Base-by-base conservation (phyloP, 2,797 vertebrate species). In the Petrocephalus schoutedeni region DNA sequence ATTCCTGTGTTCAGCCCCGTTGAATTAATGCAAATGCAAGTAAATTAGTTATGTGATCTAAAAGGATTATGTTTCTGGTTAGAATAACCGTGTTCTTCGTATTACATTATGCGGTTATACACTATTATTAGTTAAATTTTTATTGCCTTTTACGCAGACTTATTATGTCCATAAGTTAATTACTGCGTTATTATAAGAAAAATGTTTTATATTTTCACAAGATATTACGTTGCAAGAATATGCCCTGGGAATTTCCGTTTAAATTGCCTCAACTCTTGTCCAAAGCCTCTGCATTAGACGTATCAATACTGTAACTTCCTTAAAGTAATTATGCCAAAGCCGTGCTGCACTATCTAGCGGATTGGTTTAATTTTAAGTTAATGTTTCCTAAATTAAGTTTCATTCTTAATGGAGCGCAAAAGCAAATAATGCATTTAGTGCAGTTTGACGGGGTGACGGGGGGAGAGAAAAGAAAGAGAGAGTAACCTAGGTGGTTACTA, bases 371-470 rank as follows among this genome's bases (percentile, higher is more conserved):
- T 87, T 58, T 90, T 71, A 19, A 49, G 61, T 87, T 77, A 88
- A 41, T 12, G 83, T 56, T 59, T 89, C 71, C 88, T 28, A 82
- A 86, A 49, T 54, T 56, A 86, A 80, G 51, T 58, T 87, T 58
- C 53, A 87, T 49, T 89, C 90, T 6, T 87, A 88, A 87, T 83
- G 45, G 28, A 88, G 85, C 86, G 41, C 67, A 89, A 90, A 86
- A 89, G 86, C 87, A 89, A 3, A 87, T 90, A 58, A 21, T 45
- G 67, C 32, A 89, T 89, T 92, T 90, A 90, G 85, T 19, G 3
- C 9, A 41, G 49, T 84, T 59, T 88, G 58, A 87, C 51, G 85
- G 85, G 74, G 51, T 54, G 64, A 21, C 89, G 28, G 28, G 28
- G 28, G 28, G 59, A 85, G 51, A 83, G 56, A 87, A 89, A 86